Base-by-base conservation (phyloP, 53 echinoderm and acorn worm species). In the Astropecten irregularis region DNA sequence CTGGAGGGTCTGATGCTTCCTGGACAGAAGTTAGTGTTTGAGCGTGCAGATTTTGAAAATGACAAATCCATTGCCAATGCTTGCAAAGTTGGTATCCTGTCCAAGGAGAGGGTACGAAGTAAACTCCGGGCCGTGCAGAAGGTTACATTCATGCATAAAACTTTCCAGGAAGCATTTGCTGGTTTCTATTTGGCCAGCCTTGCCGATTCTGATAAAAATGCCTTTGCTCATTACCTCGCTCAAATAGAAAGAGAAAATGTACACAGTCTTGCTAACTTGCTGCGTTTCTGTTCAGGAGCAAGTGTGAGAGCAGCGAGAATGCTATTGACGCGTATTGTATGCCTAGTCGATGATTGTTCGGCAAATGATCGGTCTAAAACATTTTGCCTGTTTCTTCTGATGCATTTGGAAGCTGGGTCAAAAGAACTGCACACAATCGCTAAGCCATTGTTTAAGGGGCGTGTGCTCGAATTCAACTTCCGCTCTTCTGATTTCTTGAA, bases 221-320 rank as follows among this genome's bases (percentile, higher is more conserved):
- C 23, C n/a, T 37, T 38, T 9, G 9, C 2, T n/a, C n/a, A n/a
- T n/a, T n/a, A n/a, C n/a, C n/a, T n/a, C n/a, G n/a, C n/a, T n/a
- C n/a, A n/a, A n/a, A 68, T 68, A 39, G 2, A 37, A 13, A 19
- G n/a, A 19, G 40, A 7, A 22, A 68, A 68, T 68, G 68, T 26
- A 13, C 18, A 21, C 20, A 26, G 18, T 14, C 23, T 38, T 68
- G 68, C 35, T 38, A 38, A 68, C 39, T 4, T 68, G 35, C 25
- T 68, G 68, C 68, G 68, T 5, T 38, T 68, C 25, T 68, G 68
- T 68, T n/a, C n/a, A n/a, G n/a, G n/a, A n/a, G n/a, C n/a, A n/a
- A n/a, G n/a, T n/a, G n/a, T n/a, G n/a, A n/a, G n/a, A n/a, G n/a
- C n/a, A n/a, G n/a, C n/a, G n/a, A n/a, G n/a, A n/a, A n/a, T n/a